Conservation (phyloP, 1,140 invertebrate genomes). For the Bilobella aurantiaca region DNA sequence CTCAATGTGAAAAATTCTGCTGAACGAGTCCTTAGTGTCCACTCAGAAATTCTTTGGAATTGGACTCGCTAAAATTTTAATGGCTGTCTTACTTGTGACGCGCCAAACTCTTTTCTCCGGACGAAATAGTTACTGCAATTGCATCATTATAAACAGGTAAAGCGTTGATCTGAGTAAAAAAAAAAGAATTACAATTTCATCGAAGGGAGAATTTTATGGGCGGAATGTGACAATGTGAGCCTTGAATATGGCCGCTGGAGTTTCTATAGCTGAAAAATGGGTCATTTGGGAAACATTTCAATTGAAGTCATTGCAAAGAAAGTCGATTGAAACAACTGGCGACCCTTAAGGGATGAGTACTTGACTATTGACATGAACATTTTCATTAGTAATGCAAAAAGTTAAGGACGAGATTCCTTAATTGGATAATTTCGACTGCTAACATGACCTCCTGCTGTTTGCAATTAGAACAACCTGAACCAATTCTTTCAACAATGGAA, state of each 20-base stretch:
- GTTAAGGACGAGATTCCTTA: background rate
- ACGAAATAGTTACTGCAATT: too few species aligned
- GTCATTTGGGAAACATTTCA: background rate
- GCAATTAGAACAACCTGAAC: background rate
- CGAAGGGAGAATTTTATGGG: too few species aligned
- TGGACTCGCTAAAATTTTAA: background rate
- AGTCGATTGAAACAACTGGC: background rate
- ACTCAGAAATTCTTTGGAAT: background rate
- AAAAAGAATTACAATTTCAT: too few species aligned
- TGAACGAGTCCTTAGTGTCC: background rate
- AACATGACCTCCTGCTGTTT: constrained; percentile 5
- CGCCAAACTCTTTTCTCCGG: too few species aligned
- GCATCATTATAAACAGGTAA: too few species aligned
- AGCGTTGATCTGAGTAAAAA: too few species aligned
- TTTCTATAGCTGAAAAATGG: too few species aligned
- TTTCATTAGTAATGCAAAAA: background rate
- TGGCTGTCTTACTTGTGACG: too few species aligned
- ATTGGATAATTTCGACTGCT: constrained; percentile 4
- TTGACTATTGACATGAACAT: too few species aligned
- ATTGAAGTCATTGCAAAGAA: background rate
- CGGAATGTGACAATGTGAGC: too few species aligned
- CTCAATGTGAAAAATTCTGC: background rate
- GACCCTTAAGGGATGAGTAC: too few species aligned
- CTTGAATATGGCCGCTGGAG: too few species aligned
- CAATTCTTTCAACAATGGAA: background rate